Conservation (phyloP, 2,888 invertebrate genomes). For the Pollenia labialis region DNA sequence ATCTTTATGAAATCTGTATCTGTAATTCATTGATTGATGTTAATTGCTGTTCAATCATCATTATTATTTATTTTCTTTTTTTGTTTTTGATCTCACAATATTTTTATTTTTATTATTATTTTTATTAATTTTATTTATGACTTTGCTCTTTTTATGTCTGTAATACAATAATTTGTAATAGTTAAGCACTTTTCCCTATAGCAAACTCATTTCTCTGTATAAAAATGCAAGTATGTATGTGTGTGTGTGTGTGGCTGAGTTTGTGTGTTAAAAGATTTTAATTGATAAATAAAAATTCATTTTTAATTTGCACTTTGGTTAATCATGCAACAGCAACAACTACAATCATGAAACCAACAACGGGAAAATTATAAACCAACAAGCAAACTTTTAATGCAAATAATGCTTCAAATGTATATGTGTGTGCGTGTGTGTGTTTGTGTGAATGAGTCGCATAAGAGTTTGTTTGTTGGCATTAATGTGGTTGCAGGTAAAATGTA, state of each 20-base stretch:
- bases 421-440: not conserved
- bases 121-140: conserved; percentile 11
- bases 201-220: not conserved
- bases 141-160: not conserved
- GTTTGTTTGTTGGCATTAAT: conserved; percentile 21
- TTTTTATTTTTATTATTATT: conserved; percentile 3
- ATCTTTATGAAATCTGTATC: conserved; percentile 15
- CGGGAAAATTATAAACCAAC: conserved; percentile 45
- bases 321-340: conserved; percentile 45
- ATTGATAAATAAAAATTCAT: conserved; percentile 64
- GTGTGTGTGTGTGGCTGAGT: conserved; percentile 6
- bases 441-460: not conserved
- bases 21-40: conserved; percentile 54
- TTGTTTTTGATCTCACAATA: not conserved
- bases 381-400: conserved; percentile 36
- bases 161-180: conserved; percentile 19
- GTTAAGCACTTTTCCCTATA: not conserved
- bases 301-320: conserved; percentile 63
- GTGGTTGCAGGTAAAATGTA: conserved; percentile 45
- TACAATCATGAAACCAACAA: conserved; percentile 33
- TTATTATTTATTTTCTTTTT: conserved; percentile 40
- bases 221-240: conserved; percentile 8
- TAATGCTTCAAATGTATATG: not conserved
- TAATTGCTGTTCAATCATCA: conserved; percentile 65
- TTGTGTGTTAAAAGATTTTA: conserved; percentile 37